Evolutionary conservation across 2,113 vertebrate genomes (phyloP), one percentile per base, ranked within the genome.

Genomic region (Podarcis muralis): DNA sequence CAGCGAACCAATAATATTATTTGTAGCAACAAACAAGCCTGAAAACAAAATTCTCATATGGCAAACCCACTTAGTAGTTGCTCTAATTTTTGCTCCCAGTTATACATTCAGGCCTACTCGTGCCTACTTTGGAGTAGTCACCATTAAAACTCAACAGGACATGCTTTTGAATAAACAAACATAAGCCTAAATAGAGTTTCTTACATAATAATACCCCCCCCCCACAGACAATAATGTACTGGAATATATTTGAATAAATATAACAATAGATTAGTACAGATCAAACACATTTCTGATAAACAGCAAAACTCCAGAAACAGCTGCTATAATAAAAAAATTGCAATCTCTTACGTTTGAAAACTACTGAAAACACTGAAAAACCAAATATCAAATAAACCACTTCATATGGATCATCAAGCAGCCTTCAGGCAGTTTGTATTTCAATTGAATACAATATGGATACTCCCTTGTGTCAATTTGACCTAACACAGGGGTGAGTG

Each of bases 1-100:
- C 27, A 7, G 40, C 78, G 85, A 84, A 48, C 9, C 43, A 87
- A 88, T 23, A 57, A 30, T 40, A 32, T 74, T 74, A 40, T 30
- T 75, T 37, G 81, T 92, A 83, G 20, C 86, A 94, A 89, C 13
- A 35, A 87, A n/a, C 25, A 92, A 23, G 77, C 3, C 53, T 91
- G 68, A 78, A 68, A 81, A 85, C 9, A 65, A 69, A 91, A 94
- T 85, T 75, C 72, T 11, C 37, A 90, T 48, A 83, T 4, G 71
- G 66, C 2, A n/a, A 71, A 91, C 84, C 1, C 62, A 53, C 88
- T 30, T 77, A 89, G 84, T 32, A 74, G 57, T 74, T 74, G 74
- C 62, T 75, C 25, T 66, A 30, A 30, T 3, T 66, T 66, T 40
- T 69, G 30, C 40, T 6, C 20, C 2, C 62, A 30, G 76, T 30